A percentile compares a stretch with the other conserved stretches of the same genome.
phyloP scores from a whole-genome alignment of 2,888 invertebrate genomes.

The Macaria liturata region DNA sequence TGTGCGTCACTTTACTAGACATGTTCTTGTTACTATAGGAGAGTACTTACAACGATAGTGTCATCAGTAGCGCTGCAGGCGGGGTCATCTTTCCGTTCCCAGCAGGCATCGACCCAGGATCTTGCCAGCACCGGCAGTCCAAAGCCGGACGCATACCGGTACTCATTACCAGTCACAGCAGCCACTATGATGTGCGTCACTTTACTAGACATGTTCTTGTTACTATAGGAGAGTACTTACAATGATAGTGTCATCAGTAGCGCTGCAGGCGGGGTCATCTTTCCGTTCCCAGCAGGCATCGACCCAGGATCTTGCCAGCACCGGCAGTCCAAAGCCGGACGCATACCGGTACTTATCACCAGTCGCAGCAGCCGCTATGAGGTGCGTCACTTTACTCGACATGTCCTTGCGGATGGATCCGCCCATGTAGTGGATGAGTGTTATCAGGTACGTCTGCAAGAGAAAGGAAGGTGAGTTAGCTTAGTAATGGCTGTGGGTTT shows the following conservation, averaged over 20 bases:
- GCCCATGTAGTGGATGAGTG: slow-evolving; percentile 97
- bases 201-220: slow-evolving; percentile 93
- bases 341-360: slow-evolving; percentile 98
- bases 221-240: no score
- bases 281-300: slow-evolving; percentile 93
- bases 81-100: slow-evolving; percentile 90
- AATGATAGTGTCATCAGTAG: slow-evolving; percentile 87
- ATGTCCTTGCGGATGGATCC: slow-evolving; percentile 97
- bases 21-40: no score
- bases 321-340: slow-evolving; percentile 93
- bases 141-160: slow-evolving; percentile 95
- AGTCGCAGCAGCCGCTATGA: slow-evolving; percentile 94
- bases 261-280: slow-evolving; percentile 86
- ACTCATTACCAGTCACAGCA: slow-evolving; percentile 94
- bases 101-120: slow-evolving; percentile 94
- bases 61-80: slow-evolving; percentile 88
- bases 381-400: slow-evolving; percentile 94
- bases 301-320: slow-evolving; percentile 95
- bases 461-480: not conserved
- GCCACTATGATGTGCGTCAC: slow-evolving; percentile 97
- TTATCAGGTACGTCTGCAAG: slow-evolving; percentile 91
- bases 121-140: slow-evolving; percentile 94
- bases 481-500: no score
- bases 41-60: slow-evolving; percentile 86
- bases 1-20: slow-evolving; percentile 94